Conservation (phyloP, 2,888 invertebrate species). For the Phortica okadai region DNA sequence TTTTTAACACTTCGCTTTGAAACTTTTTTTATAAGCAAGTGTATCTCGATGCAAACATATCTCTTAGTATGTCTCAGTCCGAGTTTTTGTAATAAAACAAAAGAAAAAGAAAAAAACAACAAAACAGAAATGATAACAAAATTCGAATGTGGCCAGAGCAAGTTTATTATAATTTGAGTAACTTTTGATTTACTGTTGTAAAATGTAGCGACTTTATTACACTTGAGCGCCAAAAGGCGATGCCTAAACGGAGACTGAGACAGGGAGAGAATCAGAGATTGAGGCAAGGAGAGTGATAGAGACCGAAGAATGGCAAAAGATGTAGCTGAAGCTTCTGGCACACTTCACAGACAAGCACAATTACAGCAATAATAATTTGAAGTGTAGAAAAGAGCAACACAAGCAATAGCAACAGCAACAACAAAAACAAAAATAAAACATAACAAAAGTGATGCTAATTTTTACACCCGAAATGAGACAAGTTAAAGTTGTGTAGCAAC, state of each 20-base stretch:
- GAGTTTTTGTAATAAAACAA: not conserved
- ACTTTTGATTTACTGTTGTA: constrained; percentile 66
- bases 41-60: not conserved
- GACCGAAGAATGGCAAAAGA: not conserved
- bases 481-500: not conserved
- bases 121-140: constrained; percentile 26
- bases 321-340: not conserved
- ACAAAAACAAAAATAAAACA: not conserved
- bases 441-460: constrained; percentile 62
- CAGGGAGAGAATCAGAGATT: not conserved
- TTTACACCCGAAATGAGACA: constrained; percentile 49
- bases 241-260: not conserved
- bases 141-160: constrained; percentile 50
- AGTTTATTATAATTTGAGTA: constrained; percentile 68
- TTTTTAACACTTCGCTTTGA: constrained; percentile 54
- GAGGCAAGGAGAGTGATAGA: not conserved
- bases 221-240: not conserved
- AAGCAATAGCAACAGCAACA: not conserved
- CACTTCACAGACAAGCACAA: constrained; percentile 44
- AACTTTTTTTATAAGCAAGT: constrained; percentile 47
- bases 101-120: not conserved
- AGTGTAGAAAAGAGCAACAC: not conserved
- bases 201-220: constrained; percentile 29
- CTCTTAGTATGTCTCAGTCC: not conserved
- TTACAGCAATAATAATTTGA: constrained; percentile 32